Evolutionary conservation across 2,888 invertebrate genomes (phyloP).

Genomic region (Petrolisthes cinctipes): DNA sequence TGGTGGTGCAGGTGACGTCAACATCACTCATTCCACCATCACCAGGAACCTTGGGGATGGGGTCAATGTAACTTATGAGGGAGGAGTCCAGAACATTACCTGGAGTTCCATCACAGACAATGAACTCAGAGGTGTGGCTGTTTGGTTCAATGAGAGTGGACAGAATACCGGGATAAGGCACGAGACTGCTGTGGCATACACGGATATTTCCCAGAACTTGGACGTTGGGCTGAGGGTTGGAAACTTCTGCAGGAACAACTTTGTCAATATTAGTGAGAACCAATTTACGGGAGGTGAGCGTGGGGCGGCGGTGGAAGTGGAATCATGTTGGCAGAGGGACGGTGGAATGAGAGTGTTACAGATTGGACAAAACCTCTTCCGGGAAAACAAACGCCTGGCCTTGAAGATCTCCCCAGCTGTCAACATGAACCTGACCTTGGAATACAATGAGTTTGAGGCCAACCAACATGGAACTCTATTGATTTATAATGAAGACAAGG

Average conservation of each 20-base stretch:
- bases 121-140: slow-evolving; percentile 86
- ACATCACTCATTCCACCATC: slow-evolving; percentile 90
- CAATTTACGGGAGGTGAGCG: slow-evolving; percentile 81
- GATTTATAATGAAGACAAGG: slow-evolving; percentile 83
- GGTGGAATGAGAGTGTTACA: slow-evolving; percentile 76
- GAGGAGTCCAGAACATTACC: slow-evolving; percentile 93
- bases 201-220: slow-evolving; percentile 86
- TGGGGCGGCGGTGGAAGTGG: slow-evolving; percentile 83
- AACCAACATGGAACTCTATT: slow-evolving; percentile 86
- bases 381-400: slow-evolving; percentile 79
- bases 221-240: slow-evolving; percentile 92
- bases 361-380: slow-evolving; percentile 88
- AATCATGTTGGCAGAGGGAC: slow-evolving; percentile 82
- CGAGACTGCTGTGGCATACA: slow-evolving; percentile 87
- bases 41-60: slow-evolving; percentile 94
- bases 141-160: slow-evolving; percentile 91
- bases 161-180: slow-evolving; percentile 86
- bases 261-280: slow-evolving; percentile 92
- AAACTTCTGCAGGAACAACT: slow-evolving; percentile 85
- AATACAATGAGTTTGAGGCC: slow-evolving; percentile 88
- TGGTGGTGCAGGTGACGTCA: slow-evolving; percentile 93
- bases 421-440: slow-evolving; percentile 82
- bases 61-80: slow-evolving; percentile 93
- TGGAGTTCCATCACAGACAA: slow-evolving; percentile 88
- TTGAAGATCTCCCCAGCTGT: slow-evolving; percentile 85